Evolutionary conservation across 2,797 vertebrate genomes (phyloP), one percentile per base, ranked within the genome.

Genomic region (Tenualosa thibaudeaui): DNA sequence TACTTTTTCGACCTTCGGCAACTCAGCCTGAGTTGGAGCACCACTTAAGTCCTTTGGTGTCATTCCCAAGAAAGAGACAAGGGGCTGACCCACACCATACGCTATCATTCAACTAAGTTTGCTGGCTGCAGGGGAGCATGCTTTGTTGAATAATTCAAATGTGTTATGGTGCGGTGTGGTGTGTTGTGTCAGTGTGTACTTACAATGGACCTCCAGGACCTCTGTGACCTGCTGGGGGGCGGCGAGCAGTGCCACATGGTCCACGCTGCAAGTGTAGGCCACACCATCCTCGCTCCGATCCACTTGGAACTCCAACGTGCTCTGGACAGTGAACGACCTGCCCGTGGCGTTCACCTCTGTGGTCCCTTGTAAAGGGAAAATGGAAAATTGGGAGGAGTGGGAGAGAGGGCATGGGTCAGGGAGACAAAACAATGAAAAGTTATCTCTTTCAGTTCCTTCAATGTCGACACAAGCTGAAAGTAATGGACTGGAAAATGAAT

Each of bases 191-290:
- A 3, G 68, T 19, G 12, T 24, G 89, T 95, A 98, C 98, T 99
- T 96, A 99, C 98, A 99, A 94, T 99, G 97, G 92, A 99, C 98
- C 95, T 98, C 97, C 95, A 99, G 96, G 90, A 98, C 96, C 94
- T 99, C 98, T 54, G 96, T 98, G 89, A 97, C 97, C 94, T 97
- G 96, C 92, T 99, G 97, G 83, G 98, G 97, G 84, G 95, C 96
- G 81, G 96, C 94, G 81, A 96, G 94, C 90, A 99, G 95, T 54
- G 98, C 97, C 86, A 97, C 96, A 0, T 99, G 98, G 89, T 99
- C 97, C 90, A 99, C 98, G 88, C 97, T 96, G 93, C 98, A 99
- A 92, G 97, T 98, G 89, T 99, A 94, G 0, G 97, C 96, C 53
- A 96, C 96, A 0, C 97, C 96, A 9, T 99, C 97, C 0, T 99